Base-by-base conservation (phyloP, 2,113 vertebrate genomes). In the Notarius lentiginosus region DNA sequence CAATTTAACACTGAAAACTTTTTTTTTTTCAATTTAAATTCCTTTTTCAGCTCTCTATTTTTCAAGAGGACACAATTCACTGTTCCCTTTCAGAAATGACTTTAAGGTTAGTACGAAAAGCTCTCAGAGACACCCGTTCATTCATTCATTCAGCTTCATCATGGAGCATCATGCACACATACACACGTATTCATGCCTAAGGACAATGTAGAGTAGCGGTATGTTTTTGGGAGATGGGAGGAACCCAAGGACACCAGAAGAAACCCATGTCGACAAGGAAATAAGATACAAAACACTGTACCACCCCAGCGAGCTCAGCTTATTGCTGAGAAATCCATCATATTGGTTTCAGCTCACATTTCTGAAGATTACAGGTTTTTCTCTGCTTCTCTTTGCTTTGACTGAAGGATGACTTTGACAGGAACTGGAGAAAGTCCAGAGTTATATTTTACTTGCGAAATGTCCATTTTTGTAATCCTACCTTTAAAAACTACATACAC, bases 311-410 rank as follows among this genome's bases (percentile, higher is more conserved):
- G n/a, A 27, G 30, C 49, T 79, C 7, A 20, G 8, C 20, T 70
- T 55, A 55, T 65, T 9, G 11, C 58, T 18, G 49, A 65, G 30
- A 30, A 61, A 79, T 18, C 55, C 20, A 75, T 75, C 34, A 84
- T 18, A 84, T 9, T 20, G 77, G 51, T 22, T 27, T 30, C 20
- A 79, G 20, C 22, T 79, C 55, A 70, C 34, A 51, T 49, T 82
- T 82, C 73, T 70, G 20, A 90, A 87, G 72, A 75, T 87, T 90
- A 86, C 75, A 90, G 90, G 90, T 75, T 87, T 83, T 73, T 85
- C 72, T 77, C 77, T 20, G 5, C 66, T 84, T 34, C 66, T 30
- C 18, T 68, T 41, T 41, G 66, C 65, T 55, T 58, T 15, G n/a
- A 24, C 24, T 49, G 14, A 47, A 86, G 41, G 55, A 15, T 47